phyloP scores from a whole-genome alignment of 2,888 invertebrate genomes.

The Rhodophaea formosa region DNA sequence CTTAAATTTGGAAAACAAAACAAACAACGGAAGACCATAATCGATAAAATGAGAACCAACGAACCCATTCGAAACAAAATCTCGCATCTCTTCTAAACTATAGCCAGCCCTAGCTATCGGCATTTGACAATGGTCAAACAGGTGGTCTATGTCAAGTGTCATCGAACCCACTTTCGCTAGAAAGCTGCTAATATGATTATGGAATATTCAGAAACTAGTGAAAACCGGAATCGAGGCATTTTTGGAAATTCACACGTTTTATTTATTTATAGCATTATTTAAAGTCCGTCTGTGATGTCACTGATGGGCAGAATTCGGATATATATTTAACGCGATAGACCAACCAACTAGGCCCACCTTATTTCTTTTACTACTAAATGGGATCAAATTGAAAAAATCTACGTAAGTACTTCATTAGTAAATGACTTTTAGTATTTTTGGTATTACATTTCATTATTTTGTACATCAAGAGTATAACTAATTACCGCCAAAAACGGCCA shows the following conservation, averaged over 20 bases:
- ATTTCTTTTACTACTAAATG: too few species aligned
- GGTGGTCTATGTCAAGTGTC: conserved; percentile 25
- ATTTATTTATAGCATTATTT: background rate
- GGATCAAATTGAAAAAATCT: too few species aligned
- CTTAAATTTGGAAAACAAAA: too few species aligned
- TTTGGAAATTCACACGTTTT: conserved; percentile 10
- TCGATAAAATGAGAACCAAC: too few species aligned
- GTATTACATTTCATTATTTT: too few species aligned
- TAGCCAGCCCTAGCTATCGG: background rate
- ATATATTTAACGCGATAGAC: background rate
- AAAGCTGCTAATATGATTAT: conserved; percentile 25
- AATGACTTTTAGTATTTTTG: too few species aligned
- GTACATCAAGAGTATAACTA: too few species aligned
- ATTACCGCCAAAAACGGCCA: too few species aligned
- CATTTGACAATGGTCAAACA: conserved; percentile 14
- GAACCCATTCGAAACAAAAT: background rate
- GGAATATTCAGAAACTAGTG: conserved; percentile 34
- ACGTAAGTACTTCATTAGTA: too few species aligned
- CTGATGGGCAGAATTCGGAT: background rate
- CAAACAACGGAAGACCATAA: too few species aligned
- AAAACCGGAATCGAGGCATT: conserved; percentile 32
- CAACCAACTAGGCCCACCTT: too few species aligned
- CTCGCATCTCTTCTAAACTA: background rate
- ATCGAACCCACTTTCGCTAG: conserved; percentile 37
- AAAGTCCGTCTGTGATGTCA: background rate